Evolutionary conservation across 2,888 invertebrate species (phyloP), one percentile per base, ranked within the genome.

Genomic region (Lithodes maja): DNA sequence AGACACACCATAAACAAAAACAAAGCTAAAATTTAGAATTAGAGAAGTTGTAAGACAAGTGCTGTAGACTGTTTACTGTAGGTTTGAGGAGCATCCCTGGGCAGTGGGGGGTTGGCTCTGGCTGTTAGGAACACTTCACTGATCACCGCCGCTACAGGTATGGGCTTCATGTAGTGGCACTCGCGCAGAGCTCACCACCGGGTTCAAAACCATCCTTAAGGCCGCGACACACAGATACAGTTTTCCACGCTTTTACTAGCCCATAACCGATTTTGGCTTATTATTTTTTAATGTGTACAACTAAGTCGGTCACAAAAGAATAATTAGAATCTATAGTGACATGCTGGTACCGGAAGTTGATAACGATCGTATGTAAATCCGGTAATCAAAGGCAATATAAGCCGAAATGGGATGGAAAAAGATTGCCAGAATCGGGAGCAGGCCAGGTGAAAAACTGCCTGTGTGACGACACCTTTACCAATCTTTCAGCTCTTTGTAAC

Each of bases 11-110:
- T 71, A 69, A 55, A 80, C 68, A 53, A 69, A 74, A 69, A n/a
- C 77, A 79, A 54, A 69, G 69, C 79, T 79, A 85, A 85, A 55
- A 50, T 69, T 3, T 85, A 85, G 85, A 79, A 17, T 84, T 85
- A 85, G 69, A 75, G 79, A 85, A 84, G 85, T 85, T 85, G 50
- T 85, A 79, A 85, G 68, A 85, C 85, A 85, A 61, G 85, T 85
- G 85, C 78, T 85, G 85, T 85, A 85, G 85, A 85, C 78, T 85
- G 85, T 85, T 79, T 85, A 79, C 79, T 85, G 69, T 85, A 85
- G 85, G 85, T 52, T 85, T 69, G 77, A 85, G 68, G 77, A 78
- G 79, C 85, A 55, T 79, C 79, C 77, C 79, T n/a, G 52, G 9
- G 50, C 75, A 78, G 68, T 78, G 55, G 55, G 49, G 77, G 33